Evolutionary conservation across 2,888 invertebrate species (phyloP).

Genomic region (Asteroscopus sphinx): DNA sequence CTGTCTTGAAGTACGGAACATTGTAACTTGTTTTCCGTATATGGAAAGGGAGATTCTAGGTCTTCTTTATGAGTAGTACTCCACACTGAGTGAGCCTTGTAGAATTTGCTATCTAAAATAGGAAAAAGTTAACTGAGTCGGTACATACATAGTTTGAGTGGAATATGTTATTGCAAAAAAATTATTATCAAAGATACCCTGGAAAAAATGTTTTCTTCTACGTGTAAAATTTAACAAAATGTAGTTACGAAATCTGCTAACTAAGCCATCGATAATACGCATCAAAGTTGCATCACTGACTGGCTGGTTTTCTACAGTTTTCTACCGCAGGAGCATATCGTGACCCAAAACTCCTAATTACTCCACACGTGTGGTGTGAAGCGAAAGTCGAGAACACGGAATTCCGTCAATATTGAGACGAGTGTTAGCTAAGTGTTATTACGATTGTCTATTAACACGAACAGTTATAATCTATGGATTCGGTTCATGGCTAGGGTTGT

Average conservation of each 20-base stretch:
- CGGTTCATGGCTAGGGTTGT: slow-evolving; percentile 38
- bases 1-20: slow-evolving; percentile 23
- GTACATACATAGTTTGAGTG: too few relatives aligned
- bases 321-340: slow-evolving; percentile 15
- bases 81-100: slow-evolving; percentile 21
- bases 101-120: too few relatives aligned
- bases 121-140: too few relatives aligned
- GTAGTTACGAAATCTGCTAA: too few relatives aligned
- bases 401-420: slow-evolving; percentile 28
- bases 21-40: slow-evolving; percentile 43
- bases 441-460: slow-evolving; percentile 45
- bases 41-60: slow-evolving; percentile 39
- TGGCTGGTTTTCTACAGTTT: neutral
- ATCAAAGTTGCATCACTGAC: too few relatives aligned
- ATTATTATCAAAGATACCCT: too few relatives aligned
- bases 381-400: slow-evolving; percentile 39
- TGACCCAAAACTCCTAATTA: slow-evolving; percentile 43
- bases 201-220: too few relatives aligned
- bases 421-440: slow-evolving; percentile 44
- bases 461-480: slow-evolving; percentile 52
- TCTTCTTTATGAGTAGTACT: slow-evolving; percentile 29
- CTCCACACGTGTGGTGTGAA: slow-evolving; percentile 33
- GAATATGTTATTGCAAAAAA: too few relatives aligned
- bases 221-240: too few relatives aligned
- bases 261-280: too few relatives aligned